Base-by-base conservation (phyloP, 2,888 invertebrate genomes). In the Drosophila diplacantha region DNA sequence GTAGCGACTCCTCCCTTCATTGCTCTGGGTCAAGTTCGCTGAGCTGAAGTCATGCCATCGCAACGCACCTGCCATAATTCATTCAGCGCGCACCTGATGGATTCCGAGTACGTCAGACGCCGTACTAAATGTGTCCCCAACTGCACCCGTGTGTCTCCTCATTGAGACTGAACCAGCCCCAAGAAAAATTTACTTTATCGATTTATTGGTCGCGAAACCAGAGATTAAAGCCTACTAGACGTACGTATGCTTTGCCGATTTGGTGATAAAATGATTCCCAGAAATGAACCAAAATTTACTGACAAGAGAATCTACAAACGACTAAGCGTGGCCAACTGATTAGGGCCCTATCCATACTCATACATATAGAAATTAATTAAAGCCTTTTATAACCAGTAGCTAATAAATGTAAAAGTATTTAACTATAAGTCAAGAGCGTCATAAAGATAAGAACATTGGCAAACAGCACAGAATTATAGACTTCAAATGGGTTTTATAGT, bases 51-150 rank as follows among this genome's bases (percentile, higher is more conserved):
- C 63, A 41, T n/a, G 31, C 12, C 20, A 46, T 34, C 20, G 43
- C 35, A 32, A 54, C 53, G 31, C 56, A 62, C 37, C 46, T 60
- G 52, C 2, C 58, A 73, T 71, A 53, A 71, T 54, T 61, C 56
- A 75, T 57, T 64, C 44, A 68, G 22, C 7, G 14, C 11, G 18
- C 73, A 77, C 69, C 69, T 72, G 66, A 75, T 57, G 60, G 37
- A 61, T 56, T 56, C 71, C 69, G 16, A 16, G 8, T 12, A 18
- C 26, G 9, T 58, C 58, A 18, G n/a, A 20, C 34, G 8, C 24
- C 4, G 20, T 11, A 39, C 55, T 54, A 7, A 32, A 32, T n/a
- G 11, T 39, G 12, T 9, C 20, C 11, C 29, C 8, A 7, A n/a
- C 8, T 22, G 20, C 8, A 5, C 7, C 6, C 38, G 7, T n/a